Percentiles rank a stretch among this genome's conserved stretches.
These are phyloP conservation scores for Lophotis ruficrista DNA, from an alignment of 2,113 vertebrate genomes.

Conservation along the genomic window DNA sequence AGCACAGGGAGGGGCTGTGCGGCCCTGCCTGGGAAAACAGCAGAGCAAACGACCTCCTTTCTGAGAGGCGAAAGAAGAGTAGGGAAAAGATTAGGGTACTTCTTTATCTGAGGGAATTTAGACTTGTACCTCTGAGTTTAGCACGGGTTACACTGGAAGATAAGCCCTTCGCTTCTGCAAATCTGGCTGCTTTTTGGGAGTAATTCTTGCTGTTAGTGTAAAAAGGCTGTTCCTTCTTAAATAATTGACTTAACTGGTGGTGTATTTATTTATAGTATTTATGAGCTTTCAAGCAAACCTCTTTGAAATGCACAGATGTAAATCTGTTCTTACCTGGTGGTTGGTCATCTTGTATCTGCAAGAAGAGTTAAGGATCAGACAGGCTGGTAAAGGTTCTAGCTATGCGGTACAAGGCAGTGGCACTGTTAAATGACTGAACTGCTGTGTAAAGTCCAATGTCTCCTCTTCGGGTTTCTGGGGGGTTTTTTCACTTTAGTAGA, in stretches of 20 bases:
- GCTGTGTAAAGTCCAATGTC: too few species aligned
- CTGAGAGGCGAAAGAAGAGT: too few species aligned
- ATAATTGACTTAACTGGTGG: too few species aligned
- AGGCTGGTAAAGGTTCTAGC: background rate
- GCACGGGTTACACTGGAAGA: background rate
- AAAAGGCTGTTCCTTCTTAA: background rate
- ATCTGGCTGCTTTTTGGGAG: background rate
- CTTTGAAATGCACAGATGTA: background rate
- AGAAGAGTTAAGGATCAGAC: too few species aligned
- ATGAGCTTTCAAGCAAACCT: background rate
- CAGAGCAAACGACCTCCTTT: rapidly evolving
- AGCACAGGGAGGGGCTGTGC: rapidly evolving
- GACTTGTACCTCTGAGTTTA: background rate
- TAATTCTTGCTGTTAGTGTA: background rate
- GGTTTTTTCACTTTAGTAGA: background rate
- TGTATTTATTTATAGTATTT: background rate
- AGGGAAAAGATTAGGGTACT: too few species aligned
- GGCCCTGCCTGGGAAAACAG: background rate
- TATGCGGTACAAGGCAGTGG: too few species aligned
- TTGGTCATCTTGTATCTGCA: rapidly evolving
- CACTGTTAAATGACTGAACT: background rate
- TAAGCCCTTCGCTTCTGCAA: background rate
- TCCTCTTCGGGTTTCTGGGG: background rate
- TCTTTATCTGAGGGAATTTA: background rate
- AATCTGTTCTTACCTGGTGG: rapidly evolving